Evolutionary conservation across 1,140 invertebrate species (phyloP), one percentile per base, ranked within the genome.

Genomic region (Heliothis virescens): DNA sequence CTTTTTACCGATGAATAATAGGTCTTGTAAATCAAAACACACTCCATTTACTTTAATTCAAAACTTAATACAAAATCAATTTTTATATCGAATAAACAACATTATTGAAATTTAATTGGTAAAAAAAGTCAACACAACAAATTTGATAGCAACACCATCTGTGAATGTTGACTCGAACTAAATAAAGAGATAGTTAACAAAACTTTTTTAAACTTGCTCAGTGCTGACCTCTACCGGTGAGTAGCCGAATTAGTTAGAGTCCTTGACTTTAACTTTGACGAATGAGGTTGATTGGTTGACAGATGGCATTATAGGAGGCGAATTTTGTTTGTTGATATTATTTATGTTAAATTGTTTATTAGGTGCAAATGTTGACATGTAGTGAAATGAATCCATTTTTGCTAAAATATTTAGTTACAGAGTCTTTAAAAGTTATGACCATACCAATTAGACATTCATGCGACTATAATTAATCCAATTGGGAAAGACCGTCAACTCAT

Each of bases 161-260:
- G 79, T 83, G 59, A 82, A 79, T 74, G 62, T 71, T 57, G 47
- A 12, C 26, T 21, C 34, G 81, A 85, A 88, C 87, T 88, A 85
- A 83, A 82, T 83, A 65, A 83, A 55, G n/a, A 79, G 72, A 62
- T 76, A 79, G 69, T 82, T 80, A 59, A 74, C 47, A 74, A 82
- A 82, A 84, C 26, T 79, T 82, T 77, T 79, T 71, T 79, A 76
- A 79, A 83, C 73, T 82, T 82, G 55, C 72, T 59, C 60, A 78
- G 67, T 79, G 63, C 81, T 90, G 87, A 87, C 87, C 85, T 84
- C 87, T 88, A 77, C 59, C 72, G 84, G 74, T 60, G 83, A 87
- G 84, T 87, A 87, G 87, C 16, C 16, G 57, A 81, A 82, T 59
- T 83, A 78, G 63, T 3, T 73, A 63, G 72, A 80, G 63, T 52